A percentile compares a stretch with the other conserved stretches of the same genome.
These are phyloP conservation scores for Natrix natrix DNA, from an alignment of 2,797 vertebrate genomes.

Conservation along the genomic window DNA sequence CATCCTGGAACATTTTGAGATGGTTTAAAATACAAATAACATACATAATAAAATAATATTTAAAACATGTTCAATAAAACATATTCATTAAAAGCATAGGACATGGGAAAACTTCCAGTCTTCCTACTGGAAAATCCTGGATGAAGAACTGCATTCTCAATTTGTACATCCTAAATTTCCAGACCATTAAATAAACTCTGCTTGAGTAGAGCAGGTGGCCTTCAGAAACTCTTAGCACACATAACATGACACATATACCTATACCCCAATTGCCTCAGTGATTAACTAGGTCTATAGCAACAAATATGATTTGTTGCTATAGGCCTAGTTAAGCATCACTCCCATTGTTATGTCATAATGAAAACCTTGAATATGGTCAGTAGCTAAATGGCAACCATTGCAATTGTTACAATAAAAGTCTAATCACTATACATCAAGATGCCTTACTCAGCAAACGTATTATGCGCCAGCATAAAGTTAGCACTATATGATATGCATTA, in stretches of 20 bases:
- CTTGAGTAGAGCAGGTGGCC: too few species aligned
- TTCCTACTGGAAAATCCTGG: background rate
- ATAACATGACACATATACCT: too few species aligned
- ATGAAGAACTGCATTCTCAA: background rate
- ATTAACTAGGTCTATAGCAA: background rate
- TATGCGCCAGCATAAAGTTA: background rate
- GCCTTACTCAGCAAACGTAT: background rate
- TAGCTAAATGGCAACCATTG: background rate
- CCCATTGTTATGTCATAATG: background rate
- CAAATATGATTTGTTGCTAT: background rate
- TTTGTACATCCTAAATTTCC: background rate
- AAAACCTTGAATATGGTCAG: background rate
- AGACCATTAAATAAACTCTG: background rate
- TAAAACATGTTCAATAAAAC: background rate
- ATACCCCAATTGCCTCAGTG: background rate
- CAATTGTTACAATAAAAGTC: background rate
- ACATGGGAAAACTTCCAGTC: background rate
- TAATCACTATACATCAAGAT: background rate
- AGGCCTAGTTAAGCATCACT: too few species aligned
- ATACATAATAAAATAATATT: background rate
- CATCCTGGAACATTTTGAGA: background rate
- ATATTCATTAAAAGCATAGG: background rate
- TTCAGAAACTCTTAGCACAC: background rate
- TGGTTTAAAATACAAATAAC: background rate
- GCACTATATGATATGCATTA: background rate